Percentiles rank a stretch among this genome's conserved stretches.
Conservation (phyloP, 2,113 vertebrate genomes). For the cattle (Bos taurus) region DNA sequence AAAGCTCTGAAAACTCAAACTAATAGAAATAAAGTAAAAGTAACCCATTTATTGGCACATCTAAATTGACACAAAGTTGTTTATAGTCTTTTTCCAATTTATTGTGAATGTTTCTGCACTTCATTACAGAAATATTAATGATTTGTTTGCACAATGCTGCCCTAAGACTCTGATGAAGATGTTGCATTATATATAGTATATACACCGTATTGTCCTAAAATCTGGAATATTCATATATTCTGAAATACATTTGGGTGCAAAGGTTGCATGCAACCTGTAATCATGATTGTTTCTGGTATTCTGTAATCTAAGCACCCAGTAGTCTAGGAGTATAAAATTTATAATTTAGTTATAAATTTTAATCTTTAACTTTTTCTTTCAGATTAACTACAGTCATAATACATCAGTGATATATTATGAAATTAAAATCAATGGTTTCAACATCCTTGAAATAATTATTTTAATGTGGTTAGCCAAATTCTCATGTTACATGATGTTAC, state of each 20-base stretch:
- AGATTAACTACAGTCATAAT: not conserved
- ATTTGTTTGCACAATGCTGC: not conserved
- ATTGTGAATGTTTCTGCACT: not conserved
- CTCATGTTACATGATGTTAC: not conserved
- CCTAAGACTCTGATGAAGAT: not conserved
- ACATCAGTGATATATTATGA: not conserved
- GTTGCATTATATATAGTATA: not conserved
- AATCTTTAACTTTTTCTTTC: slow-evolving; percentile 20
- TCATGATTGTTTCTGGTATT: not conserved
- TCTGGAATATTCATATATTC: not conserved
- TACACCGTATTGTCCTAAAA: not conserved
- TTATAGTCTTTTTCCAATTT: not conserved
- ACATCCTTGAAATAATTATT: slow-evolving; percentile 14
- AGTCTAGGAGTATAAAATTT: slow-evolving; percentile 9
- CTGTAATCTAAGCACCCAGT: not conserved
- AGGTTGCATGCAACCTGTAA: not conserved
- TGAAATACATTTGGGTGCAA: not conserved
- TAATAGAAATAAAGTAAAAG: not conserved
- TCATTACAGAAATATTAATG: not conserved
- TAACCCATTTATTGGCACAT: not conserved
- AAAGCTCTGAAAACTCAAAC: not conserved
- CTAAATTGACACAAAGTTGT: not conserved
- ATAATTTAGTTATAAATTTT: slow-evolving; percentile 2
- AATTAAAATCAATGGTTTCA: not conserved
- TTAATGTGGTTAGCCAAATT: not conserved